Evolutionary conservation across 2,797 vertebrate genomes (phyloP).

Genomic region (Bucorvus abyssinicus): DNA sequence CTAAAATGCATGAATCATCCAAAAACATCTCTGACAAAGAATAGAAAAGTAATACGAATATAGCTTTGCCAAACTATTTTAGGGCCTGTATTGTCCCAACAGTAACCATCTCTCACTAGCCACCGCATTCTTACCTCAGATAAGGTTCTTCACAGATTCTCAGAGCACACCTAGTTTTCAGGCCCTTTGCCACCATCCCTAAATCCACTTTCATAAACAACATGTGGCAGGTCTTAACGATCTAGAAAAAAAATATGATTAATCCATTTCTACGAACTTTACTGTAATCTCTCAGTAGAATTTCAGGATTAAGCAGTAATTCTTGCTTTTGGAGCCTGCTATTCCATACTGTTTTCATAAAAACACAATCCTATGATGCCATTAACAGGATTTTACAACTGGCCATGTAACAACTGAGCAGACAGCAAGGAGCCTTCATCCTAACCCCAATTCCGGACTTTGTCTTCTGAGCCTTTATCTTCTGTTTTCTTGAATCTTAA

Average conservation of each 20-base stretch:
- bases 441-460: background rate
- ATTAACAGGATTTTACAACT: background rate
- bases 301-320: background rate
- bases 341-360: background rate
- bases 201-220: background rate
- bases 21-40: background rate
- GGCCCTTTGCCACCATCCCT: background rate
- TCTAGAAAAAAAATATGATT: background rate
- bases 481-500: background rate
- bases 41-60: background rate
- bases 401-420: background rate
- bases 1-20: background rate
- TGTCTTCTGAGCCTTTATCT: background rate
- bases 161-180: background rate
- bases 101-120: background rate
- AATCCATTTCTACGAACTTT: background rate
- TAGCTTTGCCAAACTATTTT: background rate
- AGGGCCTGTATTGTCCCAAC: background rate
- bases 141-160: background rate
- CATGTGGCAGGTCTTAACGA: background rate
- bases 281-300: background rate
- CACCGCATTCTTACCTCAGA: background rate
- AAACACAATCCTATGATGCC: background rate
- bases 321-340: background rate
- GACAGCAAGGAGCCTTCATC: background rate